Percentiles rank a stretch among this genome's conserved stretches.
Conservation (phyloP, 2,797 vertebrate genomes). For the Neosalanx taihuensis region DNA sequence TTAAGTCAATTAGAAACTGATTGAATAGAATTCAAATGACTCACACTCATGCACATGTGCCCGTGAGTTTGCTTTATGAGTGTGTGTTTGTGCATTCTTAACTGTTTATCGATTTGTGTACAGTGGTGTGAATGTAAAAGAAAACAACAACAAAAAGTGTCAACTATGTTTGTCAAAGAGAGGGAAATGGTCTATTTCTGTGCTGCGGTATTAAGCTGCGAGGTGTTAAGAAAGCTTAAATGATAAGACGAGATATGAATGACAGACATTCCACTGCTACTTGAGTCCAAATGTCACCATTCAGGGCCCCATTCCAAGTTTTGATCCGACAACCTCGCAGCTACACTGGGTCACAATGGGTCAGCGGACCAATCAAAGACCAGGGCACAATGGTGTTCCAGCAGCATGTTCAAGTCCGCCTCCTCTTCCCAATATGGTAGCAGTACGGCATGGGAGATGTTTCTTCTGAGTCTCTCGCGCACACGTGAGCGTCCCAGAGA, state of each 20-base stretch:
- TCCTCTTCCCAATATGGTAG: conserved; percentile 47
- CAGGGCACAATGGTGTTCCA: conserved; percentile 32
- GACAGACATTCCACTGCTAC: conserved; percentile 4
- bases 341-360: not conserved
- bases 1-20: conserved; percentile 56
- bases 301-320: not conserved
- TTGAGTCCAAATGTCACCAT: conserved; percentile 8
- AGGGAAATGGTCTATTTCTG: not conserved
- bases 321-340: not conserved
- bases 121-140: not conserved
- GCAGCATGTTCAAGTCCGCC: conserved; percentile 36
- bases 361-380: conserved; percentile 7
- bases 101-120: conserved; percentile 8
- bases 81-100: not conserved
- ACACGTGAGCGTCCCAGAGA: conserved; percentile 23
- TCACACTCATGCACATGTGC: conserved; percentile 7
- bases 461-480: conserved; percentile 21
- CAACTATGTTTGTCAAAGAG: not conserved
- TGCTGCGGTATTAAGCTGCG: not conserved
- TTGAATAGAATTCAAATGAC: conserved; percentile 56
- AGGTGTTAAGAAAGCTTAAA: not conserved
- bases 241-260: not conserved
- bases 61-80: conserved; percentile 7
- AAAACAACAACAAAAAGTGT: too few species aligned
- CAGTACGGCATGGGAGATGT: conserved; percentile 39